phyloP scores from a whole-genome alignment of 2,888 invertebrate species.

The Esperia sulphurella region DNA sequence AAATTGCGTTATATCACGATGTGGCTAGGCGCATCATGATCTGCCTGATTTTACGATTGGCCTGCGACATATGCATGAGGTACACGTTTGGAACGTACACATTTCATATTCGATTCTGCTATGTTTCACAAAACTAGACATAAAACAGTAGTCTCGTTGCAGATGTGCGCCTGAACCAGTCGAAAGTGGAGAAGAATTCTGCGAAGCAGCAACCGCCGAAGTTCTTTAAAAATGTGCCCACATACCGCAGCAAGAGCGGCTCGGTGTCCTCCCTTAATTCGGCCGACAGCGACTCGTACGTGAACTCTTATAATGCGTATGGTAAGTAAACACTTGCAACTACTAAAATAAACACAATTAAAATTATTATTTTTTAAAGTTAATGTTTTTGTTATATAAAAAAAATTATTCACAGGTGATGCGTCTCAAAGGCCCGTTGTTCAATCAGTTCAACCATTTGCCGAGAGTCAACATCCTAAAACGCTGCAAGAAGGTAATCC shows the following conservation, averaged over 20 bases:
- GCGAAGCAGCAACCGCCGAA: conserved; percentile 14
- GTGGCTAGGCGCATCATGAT: no score
- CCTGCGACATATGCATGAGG: no score
- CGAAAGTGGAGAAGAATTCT: conserved; percentile 11
- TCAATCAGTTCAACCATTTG: conserved; percentile 42
- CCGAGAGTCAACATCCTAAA: conserved; percentile 43
- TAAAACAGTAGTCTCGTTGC: neutral
- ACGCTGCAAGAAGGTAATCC: conserved; percentile 52
- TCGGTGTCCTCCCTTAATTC: conserved; percentile 60
- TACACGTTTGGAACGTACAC: no score
- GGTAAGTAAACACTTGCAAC: conserved; percentile 11
- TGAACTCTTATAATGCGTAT: conserved; percentile 17
- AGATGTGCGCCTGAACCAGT: conserved; percentile 52
- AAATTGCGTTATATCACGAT: no score
- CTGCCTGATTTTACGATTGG: no score
- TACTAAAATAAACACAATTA: no score
- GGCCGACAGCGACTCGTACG: conserved; percentile 40
- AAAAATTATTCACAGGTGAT: conserved; percentile 35
- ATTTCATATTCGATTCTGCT: no score
- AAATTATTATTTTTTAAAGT: no score
- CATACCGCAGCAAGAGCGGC: conserved; percentile 53
- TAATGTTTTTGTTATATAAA: no score
- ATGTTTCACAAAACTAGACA: no score
- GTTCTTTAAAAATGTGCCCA: conserved; percentile 42
- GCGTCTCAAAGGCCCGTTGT: conserved; percentile 30